These are phyloP conservation scores for Epinephelus coioides DNA, from an alignment of 2,797 vertebrate genomes.

Conservation along the genomic window DNA sequence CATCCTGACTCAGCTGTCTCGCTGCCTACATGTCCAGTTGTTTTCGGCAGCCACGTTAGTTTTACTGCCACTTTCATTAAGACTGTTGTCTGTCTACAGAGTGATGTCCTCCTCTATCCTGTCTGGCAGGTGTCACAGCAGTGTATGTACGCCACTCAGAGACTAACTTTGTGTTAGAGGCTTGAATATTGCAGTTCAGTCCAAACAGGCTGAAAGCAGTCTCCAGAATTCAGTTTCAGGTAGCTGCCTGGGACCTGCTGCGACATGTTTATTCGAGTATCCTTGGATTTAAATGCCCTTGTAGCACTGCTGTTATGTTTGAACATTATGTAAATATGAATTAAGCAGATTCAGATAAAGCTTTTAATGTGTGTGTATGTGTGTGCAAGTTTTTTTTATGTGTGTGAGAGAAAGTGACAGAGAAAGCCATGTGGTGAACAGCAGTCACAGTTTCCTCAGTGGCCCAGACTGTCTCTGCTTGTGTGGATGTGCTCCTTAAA, in stretches of 20 bases:
- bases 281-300: not conserved
- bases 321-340: constrained; percentile 23
- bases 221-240: not conserved
- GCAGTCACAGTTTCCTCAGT: constrained; percentile 8
- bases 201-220: not conserved
- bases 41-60: constrained; percentile 3
- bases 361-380: not conserved
- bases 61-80: constrained; percentile 19
- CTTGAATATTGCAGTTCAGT: constrained; percentile 2
- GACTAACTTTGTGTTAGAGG: not conserved
- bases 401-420: not conserved
- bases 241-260: not conserved
- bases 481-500: not conserved
- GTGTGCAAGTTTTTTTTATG: not conserved
- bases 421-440: not conserved
- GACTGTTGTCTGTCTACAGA: constrained; percentile 4
- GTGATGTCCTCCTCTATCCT: constrained; percentile 25
- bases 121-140: constrained; percentile 31
- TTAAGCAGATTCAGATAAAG: not conserved
- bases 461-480: not conserved
- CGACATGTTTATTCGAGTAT: not conserved
- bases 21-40: constrained; percentile 23
- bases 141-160: not conserved
- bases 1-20: constrained; percentile 53
- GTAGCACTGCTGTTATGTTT: not conserved